Evolutionary conservation across 1,140 invertebrate genomes (phyloP), one percentile per base, ranked within the genome.

Genomic region (Bathynomus jamesi): DNA sequence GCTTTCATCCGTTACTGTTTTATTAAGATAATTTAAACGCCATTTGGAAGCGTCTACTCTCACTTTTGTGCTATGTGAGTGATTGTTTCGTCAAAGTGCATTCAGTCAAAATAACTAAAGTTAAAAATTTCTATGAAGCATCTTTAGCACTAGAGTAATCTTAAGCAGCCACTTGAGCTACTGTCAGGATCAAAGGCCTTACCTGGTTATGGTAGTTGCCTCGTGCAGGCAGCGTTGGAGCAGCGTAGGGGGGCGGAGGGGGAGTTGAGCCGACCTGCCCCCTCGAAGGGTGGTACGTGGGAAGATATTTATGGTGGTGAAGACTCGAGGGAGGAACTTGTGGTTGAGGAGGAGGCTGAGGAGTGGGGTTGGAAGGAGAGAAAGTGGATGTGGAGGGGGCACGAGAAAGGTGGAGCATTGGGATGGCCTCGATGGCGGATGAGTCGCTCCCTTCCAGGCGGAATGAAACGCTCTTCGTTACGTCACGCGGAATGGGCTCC

Each of bases 391-490:
- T 40, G 32, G 32, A 40, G 17, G 70, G 53, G 4, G 46, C n/a
- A 2, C 62, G 61, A 13, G 25, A 2, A 29, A 68, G 60, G 29
- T 73, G 67, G 30, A 61, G 61, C 62, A 69, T 69, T 17, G 71
- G 60, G 29, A 69, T 61, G 60, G 67, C 67, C 62, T 73, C 68
- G 28, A 73, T 61, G 30, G 32, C 31, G 28, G 67, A 30, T 13
- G 62, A 11, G 28, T 69, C 66, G 8, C 75, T 70, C 3, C 67
- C 68, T 67, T 76, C 75, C 11, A 73, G 30, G 32, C 75, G 65
- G 65, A 76, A 73, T 40, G 75, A 76, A 29, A 76, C 71, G 32
- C 75, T 76, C 71, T 76, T 76, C 67, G 70, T 76, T 10, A 68
- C 64, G 60, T 76, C 75, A 13, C 75, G 67, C 8, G 75, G 75